A percentile compares a stretch with the other conserved stretches of the same genome.
Conservation (phyloP, 35 echinoderm and acorn worm genomes). For the Antedon bifida region DNA sequence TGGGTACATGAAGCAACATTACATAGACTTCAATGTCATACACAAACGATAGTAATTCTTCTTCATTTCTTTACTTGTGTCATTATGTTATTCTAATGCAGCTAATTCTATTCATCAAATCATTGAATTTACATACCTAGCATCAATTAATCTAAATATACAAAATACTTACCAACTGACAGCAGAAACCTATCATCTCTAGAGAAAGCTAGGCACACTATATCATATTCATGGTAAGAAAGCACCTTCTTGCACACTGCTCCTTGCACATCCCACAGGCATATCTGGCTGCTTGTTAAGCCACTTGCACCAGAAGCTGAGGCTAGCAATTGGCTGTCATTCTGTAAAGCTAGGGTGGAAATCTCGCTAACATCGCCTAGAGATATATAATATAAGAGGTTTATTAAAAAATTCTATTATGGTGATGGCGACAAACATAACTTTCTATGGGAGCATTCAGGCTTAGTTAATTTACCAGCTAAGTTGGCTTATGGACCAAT, state of each 20-base stretch:
- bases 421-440: no score
- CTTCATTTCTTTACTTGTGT: no score
- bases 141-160: no score
- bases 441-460: no score
- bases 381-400: neutral
- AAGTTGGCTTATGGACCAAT: no score
- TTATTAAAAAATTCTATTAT: neutral
- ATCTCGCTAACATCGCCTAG: constrained; percentile 91
- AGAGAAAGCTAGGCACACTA: constrained; percentile 75
- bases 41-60: no score
- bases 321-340: constrained; percentile 78
- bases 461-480: no score
- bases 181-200: constrained; percentile 92
- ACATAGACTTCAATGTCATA: no score
- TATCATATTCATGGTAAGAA: constrained; percentile 89
- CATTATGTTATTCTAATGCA: no score
- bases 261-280: constrained; percentile 75
- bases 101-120: no score
- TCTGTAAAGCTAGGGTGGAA: constrained; percentile 60
- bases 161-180: constrained; percentile 81
- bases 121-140: no score
- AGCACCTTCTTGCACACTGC: constrained; percentile 68
- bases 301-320: constrained; percentile 82
- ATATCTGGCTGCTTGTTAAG: constrained; percentile 84
- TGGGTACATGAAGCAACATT: no score